These are phyloP conservation scores for Phymastichus coffea DNA, from an alignment of 1,140 invertebrate species.

Conservation along the genomic window DNA sequence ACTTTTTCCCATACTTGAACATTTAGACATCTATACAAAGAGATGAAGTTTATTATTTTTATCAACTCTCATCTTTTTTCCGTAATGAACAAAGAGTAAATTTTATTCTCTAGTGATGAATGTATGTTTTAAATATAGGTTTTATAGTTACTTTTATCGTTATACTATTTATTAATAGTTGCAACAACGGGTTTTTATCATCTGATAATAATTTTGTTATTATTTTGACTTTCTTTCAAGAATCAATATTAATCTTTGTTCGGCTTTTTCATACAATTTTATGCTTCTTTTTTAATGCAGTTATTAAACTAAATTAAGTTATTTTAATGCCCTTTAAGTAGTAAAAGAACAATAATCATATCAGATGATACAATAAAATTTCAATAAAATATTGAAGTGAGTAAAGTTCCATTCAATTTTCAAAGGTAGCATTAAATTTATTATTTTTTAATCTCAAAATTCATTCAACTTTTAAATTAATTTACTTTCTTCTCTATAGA, in stretches of 20 bases:
- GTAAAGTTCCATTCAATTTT: too few species aligned
- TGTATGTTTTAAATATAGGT: slow-evolving; percentile 29
- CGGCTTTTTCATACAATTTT: slow-evolving; percentile 3
- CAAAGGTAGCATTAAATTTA: too few species aligned
- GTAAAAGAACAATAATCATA: too few species aligned
- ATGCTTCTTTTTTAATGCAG: neutral
- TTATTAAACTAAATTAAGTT: neutral
- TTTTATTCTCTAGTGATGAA: too few species aligned
- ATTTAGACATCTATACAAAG: slow-evolving; percentile 33
- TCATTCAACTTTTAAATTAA: slow-evolving; percentile 9
- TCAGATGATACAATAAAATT: too few species aligned
- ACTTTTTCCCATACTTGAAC: slow-evolving; percentile 18
- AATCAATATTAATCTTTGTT: slow-evolving; percentile 7
- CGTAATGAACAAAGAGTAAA: slow-evolving; percentile 31
- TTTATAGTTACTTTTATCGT: slow-evolving; percentile 16
- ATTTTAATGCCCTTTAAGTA: too few species aligned
- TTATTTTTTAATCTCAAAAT: neutral
- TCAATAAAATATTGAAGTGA: too few species aligned
- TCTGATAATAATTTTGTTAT: neutral
- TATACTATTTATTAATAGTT: slow-evolving; percentile 22
- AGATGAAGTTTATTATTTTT: slow-evolving; percentile 29
- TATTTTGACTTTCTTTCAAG: neutral
- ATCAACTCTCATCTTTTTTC: slow-evolving; percentile 1
- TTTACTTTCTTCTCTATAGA: neutral
- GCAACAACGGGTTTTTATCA: slow-evolving; percentile 23